phyloP scores from a whole-genome alignment of 1,140 invertebrate species.

The Rhagoletis pomonella region DNA sequence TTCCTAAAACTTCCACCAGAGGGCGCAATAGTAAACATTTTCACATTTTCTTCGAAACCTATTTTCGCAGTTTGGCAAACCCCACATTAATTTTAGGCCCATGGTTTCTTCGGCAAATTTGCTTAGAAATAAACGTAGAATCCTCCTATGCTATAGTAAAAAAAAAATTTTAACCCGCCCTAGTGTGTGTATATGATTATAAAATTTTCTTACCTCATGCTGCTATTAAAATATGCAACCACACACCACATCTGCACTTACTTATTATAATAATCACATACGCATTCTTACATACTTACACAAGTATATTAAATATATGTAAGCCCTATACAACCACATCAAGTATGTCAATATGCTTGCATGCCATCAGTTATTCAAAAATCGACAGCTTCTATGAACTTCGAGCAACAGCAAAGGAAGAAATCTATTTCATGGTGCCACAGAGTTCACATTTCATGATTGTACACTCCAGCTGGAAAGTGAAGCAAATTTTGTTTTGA shows the following conservation, averaged over 20 bases:
- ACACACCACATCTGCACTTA: neutral
- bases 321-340: neutral
- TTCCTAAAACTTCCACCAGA: no score
- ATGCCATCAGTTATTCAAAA: neutral
- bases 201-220: neutral
- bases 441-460: neutral
- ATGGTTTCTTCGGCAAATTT: no score
- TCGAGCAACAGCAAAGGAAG: neutral
- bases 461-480: neutral
- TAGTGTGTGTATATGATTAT: no score
- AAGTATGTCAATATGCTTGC: neutral
- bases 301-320: neutral
- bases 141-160: no score
- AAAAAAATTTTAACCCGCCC: no score
- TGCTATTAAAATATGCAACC: neutral
- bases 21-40: no score
- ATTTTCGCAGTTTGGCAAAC: no score
- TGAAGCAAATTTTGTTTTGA: neutral
- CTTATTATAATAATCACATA: neutral
- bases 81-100: no score
- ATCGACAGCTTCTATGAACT: conserved; percentile 6
- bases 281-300: no score
- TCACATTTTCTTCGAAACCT: no score
- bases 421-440: neutral
- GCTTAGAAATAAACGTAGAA: no score